Evolutionary conservation across 2,797 vertebrate species (phyloP), one percentile per base, ranked within the genome.

Genomic region (Urophycis tenuis): DNA sequence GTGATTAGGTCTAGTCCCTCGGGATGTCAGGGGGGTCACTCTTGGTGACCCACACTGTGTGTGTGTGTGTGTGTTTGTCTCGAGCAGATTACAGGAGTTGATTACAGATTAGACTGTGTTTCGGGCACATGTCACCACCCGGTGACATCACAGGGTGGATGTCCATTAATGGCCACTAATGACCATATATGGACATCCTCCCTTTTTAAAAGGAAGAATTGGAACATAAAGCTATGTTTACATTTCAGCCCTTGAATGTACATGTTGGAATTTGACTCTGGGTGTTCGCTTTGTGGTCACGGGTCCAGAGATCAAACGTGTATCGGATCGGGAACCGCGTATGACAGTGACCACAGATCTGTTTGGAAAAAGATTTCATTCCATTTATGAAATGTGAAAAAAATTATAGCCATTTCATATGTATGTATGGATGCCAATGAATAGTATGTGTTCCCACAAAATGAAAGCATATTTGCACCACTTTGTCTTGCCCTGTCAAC

Each of bases 1-100:
- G 96, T 98, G 87, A 84, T 88, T 76, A 78, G 9, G 3, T 31
- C 14, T 74, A 79, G 19, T 31, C 67, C 35, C 39, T 39, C 10
- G 11, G 80, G 5, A 35, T 75, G 81, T 85, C 74, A 78, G n/a
- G 39, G 39, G n/a, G 36, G n/a, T 72, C 32, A 12, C 33, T 75
- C 74, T 71, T 71, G 17, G 73, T 74, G n/a, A n/a, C 32, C 75
- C 70, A 67, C 76, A 77, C 69, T 78, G 36, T 15, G 12, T 79
- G 34, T 74, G 64, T 77, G 76, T 60, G 60, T 39, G 36, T 30
- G 72, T 53, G 73, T 67, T 64, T 25, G 53, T 64, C 70, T 71
- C 72, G 76, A n/a, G 76, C 80, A 82, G 79, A 85, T 89, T 88
- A 85, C 49, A 34, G 74, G 67, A 76, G 79, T 83, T 81, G 75